Conservation (phyloP, 2,888 invertebrate genomes). For the Mongoloraphidia duomilia region DNA sequence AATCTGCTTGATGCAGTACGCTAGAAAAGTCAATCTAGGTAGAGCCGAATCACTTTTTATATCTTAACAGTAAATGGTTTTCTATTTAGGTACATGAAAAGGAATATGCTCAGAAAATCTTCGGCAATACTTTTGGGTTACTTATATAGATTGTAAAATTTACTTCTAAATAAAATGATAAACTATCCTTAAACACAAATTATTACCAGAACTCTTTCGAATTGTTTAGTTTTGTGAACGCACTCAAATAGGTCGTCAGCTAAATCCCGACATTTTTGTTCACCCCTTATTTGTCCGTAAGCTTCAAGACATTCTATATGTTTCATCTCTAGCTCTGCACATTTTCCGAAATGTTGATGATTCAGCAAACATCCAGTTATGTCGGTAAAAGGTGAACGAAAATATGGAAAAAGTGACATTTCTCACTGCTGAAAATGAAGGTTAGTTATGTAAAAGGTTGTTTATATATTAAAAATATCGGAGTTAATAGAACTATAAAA, state of each 20-base stretch:
- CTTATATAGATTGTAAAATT: too few relatives aligned
- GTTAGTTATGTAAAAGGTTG: not conserved
- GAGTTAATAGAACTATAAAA: too few relatives aligned
- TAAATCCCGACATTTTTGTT: slow-evolving; percentile 43
- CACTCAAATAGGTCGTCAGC: slow-evolving; percentile 62
- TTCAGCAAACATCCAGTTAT: slow-evolving; percentile 47
- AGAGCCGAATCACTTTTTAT: too few relatives aligned
- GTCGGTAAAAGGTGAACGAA: slow-evolving; percentile 59
- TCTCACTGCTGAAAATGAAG: not conserved
- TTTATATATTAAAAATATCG: too few relatives aligned
- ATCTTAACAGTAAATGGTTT: too few relatives aligned
- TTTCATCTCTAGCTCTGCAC: slow-evolving; percentile 52
- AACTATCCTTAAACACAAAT: not conserved
- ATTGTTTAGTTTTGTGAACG: slow-evolving; percentile 40
- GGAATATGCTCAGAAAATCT: too few relatives aligned
- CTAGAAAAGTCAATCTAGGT: too few relatives aligned
- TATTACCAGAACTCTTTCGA: slow-evolving; percentile 39
- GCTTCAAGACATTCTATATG: slow-evolving; percentile 69
- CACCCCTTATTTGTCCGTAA: slow-evolving; percentile 54
- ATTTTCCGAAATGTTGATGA: slow-evolving; percentile 48
- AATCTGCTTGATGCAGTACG: too few relatives aligned
- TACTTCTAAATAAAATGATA: too few relatives aligned
- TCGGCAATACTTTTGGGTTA: too few relatives aligned
- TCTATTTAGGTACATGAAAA: too few relatives aligned
- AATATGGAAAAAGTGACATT: slow-evolving; percentile 49